Evolutionary conservation across 2,888 invertebrate species (phyloP).

Genomic region (Leuctra nigra): DNA sequence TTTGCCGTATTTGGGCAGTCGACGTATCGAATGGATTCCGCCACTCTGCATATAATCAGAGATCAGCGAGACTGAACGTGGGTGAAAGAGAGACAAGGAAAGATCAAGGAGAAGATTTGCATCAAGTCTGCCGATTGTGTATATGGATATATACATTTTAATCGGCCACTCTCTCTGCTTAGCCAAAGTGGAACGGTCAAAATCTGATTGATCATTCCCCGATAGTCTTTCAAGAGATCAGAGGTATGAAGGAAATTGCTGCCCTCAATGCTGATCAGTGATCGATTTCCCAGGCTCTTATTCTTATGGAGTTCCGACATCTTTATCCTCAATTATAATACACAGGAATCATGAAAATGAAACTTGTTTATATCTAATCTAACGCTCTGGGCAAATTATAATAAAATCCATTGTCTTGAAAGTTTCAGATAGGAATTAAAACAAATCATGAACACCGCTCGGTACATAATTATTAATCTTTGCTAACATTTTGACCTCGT

Average conservation of each 20-base stretch:
- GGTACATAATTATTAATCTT: conserved; percentile 2
- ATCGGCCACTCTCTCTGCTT: not conserved
- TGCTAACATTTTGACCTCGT: conserved; percentile 5
- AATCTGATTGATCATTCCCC: conserved; percentile 10
- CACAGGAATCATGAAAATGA: conserved; percentile 7
- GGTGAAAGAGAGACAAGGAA: not conserved
- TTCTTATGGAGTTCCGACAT: no score
- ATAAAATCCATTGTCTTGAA: conserved; percentile 8
- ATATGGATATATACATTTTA: not conserved
- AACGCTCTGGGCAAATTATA: not conserved
- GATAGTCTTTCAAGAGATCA: conserved; percentile 7
- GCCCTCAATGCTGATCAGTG: not conserved
- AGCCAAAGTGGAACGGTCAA: conserved; percentile 17
- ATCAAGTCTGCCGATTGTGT: no score
- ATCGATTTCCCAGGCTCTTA: conserved; percentile 3
- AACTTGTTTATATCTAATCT: not conserved
- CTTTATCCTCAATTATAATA: conserved; percentile 2
- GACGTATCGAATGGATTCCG: not conserved
- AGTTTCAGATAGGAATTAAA: not conserved
- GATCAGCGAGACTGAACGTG: not conserved
- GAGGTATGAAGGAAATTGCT: not conserved
- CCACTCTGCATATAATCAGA: not conserved
- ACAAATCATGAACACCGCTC: not conserved
- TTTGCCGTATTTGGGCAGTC: not conserved
- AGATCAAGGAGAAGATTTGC: not conserved